Evolutionary conservation across 2,113 vertebrate genomes (phyloP), one percentile per base, ranked within the genome.

Genomic region (Gopherus flavomarginatus): DNA sequence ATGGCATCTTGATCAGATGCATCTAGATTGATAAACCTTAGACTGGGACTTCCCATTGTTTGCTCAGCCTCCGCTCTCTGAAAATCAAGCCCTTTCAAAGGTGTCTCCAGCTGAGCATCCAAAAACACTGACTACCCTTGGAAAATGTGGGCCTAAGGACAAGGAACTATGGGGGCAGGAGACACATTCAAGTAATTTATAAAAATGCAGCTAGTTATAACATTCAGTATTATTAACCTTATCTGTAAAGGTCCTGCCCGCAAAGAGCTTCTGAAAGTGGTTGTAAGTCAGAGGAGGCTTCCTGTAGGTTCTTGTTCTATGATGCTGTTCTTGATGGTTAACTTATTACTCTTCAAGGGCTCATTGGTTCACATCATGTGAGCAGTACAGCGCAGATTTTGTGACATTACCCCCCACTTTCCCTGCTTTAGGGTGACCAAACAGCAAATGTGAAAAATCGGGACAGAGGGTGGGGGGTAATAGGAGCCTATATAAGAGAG

Each of bases 211-310:
- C 16, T 81, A 92, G 17, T 54, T 86, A 87, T 65, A 88, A 83
- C 89, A 93, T 96, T 95, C 96, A 95, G 49, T 27, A 84, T 94
- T 94, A 95, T 94, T 95, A 81, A 93, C 93, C 85, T 42, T 86
- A 92, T 90, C 83, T 93, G 86, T 72, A 78, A 11, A 78, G 10
- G 31, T 29, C 42, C 54, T 92, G 90, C 89, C 86, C 19, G 5
- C 90, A 26, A 89, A 81, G 22, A 90, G 49, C 81, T 96, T 96
- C 95, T 85, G 90, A 95, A 95, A 88, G 38, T 86, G 10, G 49
- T 93, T 93, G 17, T 83, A 81, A 95, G 12, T 90, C 83, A 84
- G 91, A 85, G 80, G 11, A 54, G 35, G 22, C 94, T 95, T 93
- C 81, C 86, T 90, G 42, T 44, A 90, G 86, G n/a, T 16, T 87